These are phyloP conservation scores for Idaea aversata DNA, from an alignment of 2,888 invertebrate genomes.

Conservation along the genomic window DNA sequence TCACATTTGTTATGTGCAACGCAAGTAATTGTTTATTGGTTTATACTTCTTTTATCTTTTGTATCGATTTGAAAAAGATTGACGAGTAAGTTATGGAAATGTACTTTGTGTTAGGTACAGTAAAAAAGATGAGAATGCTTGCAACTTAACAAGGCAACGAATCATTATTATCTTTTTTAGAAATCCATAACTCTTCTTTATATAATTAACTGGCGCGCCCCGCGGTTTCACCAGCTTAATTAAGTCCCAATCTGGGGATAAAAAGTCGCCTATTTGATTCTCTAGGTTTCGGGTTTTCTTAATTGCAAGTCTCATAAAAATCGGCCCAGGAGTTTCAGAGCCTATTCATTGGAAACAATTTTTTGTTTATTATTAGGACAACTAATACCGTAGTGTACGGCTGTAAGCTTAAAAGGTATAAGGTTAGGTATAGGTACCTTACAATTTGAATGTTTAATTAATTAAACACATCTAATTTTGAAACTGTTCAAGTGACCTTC, in stretches of 20 bases:
- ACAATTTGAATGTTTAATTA: background rate
- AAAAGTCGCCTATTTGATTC: no score
- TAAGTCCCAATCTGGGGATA: no score
- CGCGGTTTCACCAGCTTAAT: no score
- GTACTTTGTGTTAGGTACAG: constrained; percentile 12
- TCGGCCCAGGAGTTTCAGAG: no score
- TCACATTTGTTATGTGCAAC: constrained; percentile 58
- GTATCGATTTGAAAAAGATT: constrained; percentile 50
- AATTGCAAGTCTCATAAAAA: no score
- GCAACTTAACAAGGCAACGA: background rate
- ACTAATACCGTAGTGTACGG: background rate
- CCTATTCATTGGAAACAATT: no score
- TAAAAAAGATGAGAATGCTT: background rate
- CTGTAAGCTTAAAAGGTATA: background rate
- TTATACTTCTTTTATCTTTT: constrained; percentile 54
- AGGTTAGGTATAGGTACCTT: no score
- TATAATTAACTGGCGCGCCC: no score
- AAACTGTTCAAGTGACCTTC: constrained; percentile 30
- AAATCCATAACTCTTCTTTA: no score
- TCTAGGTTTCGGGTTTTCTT: no score
- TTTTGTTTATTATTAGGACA: background rate
- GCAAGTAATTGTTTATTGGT: constrained; percentile 67
- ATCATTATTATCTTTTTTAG: background rate
- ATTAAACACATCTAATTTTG: background rate
- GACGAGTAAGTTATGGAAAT: constrained; percentile 53